Evolutionary conservation across 2,888 invertebrate genomes (phyloP).

Genomic region (Zele albiditarsus): DNA sequence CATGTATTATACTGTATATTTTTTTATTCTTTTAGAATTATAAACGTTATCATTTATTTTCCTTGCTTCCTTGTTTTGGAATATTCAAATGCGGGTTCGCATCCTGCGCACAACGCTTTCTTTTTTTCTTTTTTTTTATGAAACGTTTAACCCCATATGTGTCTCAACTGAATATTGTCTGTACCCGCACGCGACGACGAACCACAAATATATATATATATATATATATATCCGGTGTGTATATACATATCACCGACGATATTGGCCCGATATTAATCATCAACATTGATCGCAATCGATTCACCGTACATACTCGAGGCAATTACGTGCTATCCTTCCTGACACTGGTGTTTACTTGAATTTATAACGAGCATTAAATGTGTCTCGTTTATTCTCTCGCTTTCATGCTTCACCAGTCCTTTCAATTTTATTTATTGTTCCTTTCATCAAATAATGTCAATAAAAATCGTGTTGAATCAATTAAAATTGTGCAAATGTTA

Average conservation of each 20-base stretch:
- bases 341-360: slow-evolving; percentile 33
- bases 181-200: slow-evolving; percentile 27
- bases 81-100: slow-evolving; percentile 27
- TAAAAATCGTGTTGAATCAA: slow-evolving; percentile 28
- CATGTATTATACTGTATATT: neutral
- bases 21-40: too few relatives aligned
- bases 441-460: slow-evolving; percentile 15
- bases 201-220: neutral
- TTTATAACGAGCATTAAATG: slow-evolving; percentile 33
- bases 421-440: slow-evolving; percentile 25
- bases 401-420: slow-evolving; percentile 21
- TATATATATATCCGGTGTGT: neutral
- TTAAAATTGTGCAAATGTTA: slow-evolving; percentile 13
- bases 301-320: slow-evolving; percentile 18
- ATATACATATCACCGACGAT: slow-evolving; percentile 4
- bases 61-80: neutral
- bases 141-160: neutral
- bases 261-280: slow-evolving; percentile 28
- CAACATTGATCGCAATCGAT: slow-evolving; percentile 37
- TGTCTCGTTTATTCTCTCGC: slow-evolving; percentile 19
- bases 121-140: neutral
- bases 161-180: neutral
- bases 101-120: neutral
- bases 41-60: neutral
- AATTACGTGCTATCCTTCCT: slow-evolving; percentile 24